phyloP scores from a whole-genome alignment of 1,140 invertebrate genomes.

The Ceratosolen solmsi region DNA sequence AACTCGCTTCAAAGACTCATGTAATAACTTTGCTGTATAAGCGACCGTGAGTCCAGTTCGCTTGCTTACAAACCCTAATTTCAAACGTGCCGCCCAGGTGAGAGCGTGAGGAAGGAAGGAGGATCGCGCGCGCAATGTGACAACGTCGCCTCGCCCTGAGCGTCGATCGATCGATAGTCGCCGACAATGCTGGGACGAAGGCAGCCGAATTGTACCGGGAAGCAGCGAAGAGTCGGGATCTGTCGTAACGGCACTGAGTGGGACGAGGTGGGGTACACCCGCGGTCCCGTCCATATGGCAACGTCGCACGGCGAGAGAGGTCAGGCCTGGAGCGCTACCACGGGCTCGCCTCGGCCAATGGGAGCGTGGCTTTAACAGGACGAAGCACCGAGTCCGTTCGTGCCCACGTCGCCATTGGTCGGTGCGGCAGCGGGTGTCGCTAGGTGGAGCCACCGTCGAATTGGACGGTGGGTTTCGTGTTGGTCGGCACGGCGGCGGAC shows the following conservation, averaged over 20 bases:
- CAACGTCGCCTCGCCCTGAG: no score
- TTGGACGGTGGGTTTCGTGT: not conserved
- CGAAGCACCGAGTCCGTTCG: not conserved
- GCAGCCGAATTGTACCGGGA: no score
- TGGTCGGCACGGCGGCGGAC: not conserved
- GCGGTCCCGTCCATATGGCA: not conserved
- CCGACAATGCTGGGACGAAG: not conserved
- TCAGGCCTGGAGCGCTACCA: not conserved
- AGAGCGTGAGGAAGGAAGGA: no score
- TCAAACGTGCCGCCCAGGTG: no score
- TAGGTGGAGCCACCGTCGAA: not conserved
- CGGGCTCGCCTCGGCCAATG: no score
- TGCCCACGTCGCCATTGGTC: not conserved
- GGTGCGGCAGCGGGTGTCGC: not conserved
- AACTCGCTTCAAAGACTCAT: no score
- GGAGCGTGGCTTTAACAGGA: not conserved
- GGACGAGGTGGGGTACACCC: not conserved
- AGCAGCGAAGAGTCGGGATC: no score
- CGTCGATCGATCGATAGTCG: not conserved
- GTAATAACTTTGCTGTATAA: no score
- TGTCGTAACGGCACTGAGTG: not conserved
- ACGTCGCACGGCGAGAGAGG: no score
- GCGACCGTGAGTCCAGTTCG: no score
- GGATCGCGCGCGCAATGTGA: no score
- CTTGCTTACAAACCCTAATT: no score